phyloP scores from a whole-genome alignment of 2,113 vertebrate species.

The Eulacestoma nigropectus region DNA sequence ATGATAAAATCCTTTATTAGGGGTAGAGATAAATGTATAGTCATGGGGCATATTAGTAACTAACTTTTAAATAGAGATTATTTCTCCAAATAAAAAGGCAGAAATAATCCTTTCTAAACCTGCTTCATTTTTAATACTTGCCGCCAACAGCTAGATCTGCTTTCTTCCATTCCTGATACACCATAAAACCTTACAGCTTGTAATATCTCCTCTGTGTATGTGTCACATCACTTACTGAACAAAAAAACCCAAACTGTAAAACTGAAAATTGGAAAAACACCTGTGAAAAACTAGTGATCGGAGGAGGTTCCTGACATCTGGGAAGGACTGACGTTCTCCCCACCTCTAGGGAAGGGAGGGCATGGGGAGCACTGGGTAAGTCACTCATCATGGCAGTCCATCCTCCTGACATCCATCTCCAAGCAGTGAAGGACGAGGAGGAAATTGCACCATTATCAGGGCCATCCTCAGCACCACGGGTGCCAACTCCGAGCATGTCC shows the following conservation, averaged over 20 bases:
- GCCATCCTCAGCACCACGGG: accelerated
- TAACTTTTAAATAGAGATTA: conserved; percentile 60
- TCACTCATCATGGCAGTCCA: background rate
- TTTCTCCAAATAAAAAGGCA: conserved; percentile 56
- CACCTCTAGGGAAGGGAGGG: no score
- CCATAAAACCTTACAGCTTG: conserved; percentile 15
- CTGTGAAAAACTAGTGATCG: background rate
- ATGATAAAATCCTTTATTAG: conserved; percentile 53
- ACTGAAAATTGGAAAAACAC: background rate
- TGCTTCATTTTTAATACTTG: conserved; percentile 33
- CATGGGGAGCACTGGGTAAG: background rate
- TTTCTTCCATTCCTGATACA: background rate
- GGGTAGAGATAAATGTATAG: conserved; percentile 37
- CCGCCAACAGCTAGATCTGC: conserved; percentile 42
- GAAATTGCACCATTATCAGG: accelerated
- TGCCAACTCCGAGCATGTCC: accelerated
- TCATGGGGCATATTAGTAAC: conserved; percentile 41
- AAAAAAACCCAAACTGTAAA: background rate
- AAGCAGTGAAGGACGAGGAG: background rate
- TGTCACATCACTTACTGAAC: background rate
- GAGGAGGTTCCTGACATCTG: background rate
- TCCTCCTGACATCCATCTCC: background rate
- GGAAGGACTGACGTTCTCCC: background rate
- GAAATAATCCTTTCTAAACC: conserved; percentile 61
- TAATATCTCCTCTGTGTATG: background rate